Base-by-base conservation (phyloP, 2,797 vertebrate genomes). In the Propithecus perrieri region DNA sequence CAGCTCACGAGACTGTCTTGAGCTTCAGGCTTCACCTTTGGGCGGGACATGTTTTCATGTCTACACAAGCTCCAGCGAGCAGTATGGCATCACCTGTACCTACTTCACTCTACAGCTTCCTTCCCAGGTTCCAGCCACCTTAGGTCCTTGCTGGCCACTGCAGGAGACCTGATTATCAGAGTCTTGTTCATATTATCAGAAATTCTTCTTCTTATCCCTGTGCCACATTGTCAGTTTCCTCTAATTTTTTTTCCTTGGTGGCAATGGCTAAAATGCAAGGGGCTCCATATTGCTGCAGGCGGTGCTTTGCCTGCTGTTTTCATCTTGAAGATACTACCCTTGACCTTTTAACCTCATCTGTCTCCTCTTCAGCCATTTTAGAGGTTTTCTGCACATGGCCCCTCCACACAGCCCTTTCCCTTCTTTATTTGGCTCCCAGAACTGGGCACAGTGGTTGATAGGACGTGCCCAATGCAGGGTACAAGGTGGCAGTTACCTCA, bases 1-100 rank as follows among this genome's bases (percentile, higher is more conserved):
- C 20, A 67, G 11, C 7, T 71, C 22, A 12, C 0, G 10, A 30
- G 79, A 41, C 74, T 55, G 0, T 24, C 28, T 83, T 0, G 11
- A 50, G 10, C 46, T 8, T 22, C 22, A 46, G 30, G 46, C 43
- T 72, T 30, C 71, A 41, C 22, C 26, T 81, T 43, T 38, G 69
- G 57, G 33, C 26, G 20, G n/a, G 26, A 69, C n/a, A 15, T 61
- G n/a, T 57, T 28, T 30, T 90, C 57, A 71, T 84, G 30, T 20
- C 41, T 15, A 55, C 69, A 11, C 17, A 26, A 30, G 59, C 28
- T 57, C 71, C 22, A 92, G 48, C 50, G 30, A 79, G 43, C 53
- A 41, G 50, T 38, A 7, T 28, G 55, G 33, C 24, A 28, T 86
- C n/a, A 0, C 12, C 35, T n/a, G 24, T 4, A 15, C 30, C 85